phyloP scores from a whole-genome alignment of 2,888 invertebrate species.

The Lucinisca nassula region DNA sequence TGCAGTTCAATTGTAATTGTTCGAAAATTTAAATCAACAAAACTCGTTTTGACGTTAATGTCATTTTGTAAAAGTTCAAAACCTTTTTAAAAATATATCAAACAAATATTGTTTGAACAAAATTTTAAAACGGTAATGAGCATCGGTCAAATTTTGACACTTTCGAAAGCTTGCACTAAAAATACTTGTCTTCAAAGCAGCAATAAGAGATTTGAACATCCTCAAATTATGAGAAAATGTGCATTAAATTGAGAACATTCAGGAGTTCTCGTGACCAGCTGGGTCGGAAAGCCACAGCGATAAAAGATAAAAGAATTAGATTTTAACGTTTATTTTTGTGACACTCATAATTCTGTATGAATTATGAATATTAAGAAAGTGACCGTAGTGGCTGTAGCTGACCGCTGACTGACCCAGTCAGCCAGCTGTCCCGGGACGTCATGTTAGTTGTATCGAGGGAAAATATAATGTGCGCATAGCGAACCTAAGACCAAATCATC shows the following conservation, averaged over 20 bases:
- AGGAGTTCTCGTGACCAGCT: not conserved
- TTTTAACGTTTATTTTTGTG: slow-evolving; percentile 24
- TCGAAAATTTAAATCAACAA: not conserved
- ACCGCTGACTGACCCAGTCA: slow-evolving; percentile 64
- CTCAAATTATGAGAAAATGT: slow-evolving; percentile 10
- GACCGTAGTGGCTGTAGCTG: slow-evolving; percentile 33
- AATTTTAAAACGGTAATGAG: not conserved
- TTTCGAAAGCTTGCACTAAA: slow-evolving; percentile 1
- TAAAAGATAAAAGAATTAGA: slow-evolving; percentile 19
- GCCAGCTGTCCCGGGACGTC: slow-evolving; percentile 60
- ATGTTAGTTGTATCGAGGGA: slow-evolving; percentile 30
- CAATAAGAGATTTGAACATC: not conserved
- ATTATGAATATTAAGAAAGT: slow-evolving; percentile 19
- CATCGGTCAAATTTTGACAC: slow-evolving; percentile 17
- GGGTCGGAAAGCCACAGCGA: not conserved
- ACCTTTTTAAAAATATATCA: not conserved
- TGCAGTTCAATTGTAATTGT: no score
- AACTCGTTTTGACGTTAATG: not conserved
- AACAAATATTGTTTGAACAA: slow-evolving; percentile 7
- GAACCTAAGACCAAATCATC: no score
- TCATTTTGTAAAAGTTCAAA: not conserved
- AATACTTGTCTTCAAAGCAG: not conserved
- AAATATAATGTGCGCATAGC: no score
- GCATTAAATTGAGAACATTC: not conserved
- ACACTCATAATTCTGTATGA: slow-evolving; percentile 16